phyloP scores from a whole-genome alignment of 2,113 vertebrate species.

The western clawed frog (Xenopus tropicalis) region UCB_Xtro_10.0 CM004443.2:41445501-41446000 shows the following conservation, averaged over 20 bases:
- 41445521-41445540: no score
- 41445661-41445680: not conserved
- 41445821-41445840: no score
- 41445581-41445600: not conserved
- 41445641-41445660: not conserved
- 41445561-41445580: not conserved
- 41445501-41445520: no score
- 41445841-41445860: constrained; percentile 30
- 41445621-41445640: not conserved
- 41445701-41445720: constrained; percentile 21
- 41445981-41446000: no score
- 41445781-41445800: constrained; percentile 19
- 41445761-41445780: constrained; percentile 27
- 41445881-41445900: constrained; percentile 28
- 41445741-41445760: constrained; percentile 19
- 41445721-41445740: constrained; percentile 28
- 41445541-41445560: no score
- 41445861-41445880: constrained; percentile 34
- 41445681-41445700: constrained; percentile 18
- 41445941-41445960: no score
- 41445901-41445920: constrained; percentile 26
- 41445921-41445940: constrained; percentile 2
- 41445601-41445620: not conserved
- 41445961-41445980: no score
- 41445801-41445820: constrained; percentile 20